Base-by-base conservation (phyloP, 2,113 vertebrate species). In the Myotis yumanensis region DNA sequence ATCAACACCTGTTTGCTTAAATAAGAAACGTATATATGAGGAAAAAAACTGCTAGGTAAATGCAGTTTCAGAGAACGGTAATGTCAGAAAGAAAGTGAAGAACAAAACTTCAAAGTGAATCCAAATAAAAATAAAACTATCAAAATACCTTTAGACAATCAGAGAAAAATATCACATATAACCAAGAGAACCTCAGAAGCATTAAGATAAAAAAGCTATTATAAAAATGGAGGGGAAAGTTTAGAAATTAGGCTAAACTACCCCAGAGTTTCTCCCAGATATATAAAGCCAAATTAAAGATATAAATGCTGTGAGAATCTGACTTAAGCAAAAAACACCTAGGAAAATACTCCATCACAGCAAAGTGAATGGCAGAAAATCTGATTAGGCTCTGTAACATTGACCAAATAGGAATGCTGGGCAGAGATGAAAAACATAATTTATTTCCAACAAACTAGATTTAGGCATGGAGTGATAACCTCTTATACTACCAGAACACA, bases 321-420 rank as follows among this genome's bases (percentile, higher is more conserved):
- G 32, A 86, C 83, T 64, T 94, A 46, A 95, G 90, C 96, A 77
- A 89, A 87, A 97, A 95, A 95, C 71, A 96, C 30, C 94, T 95
- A 95, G 57, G 57, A 95, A 95, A 96, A 93, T 57, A 37, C 20
- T 96, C 88, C 54, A 96, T 96, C 88, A 97, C 17, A 88, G 73
- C 57, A 93, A 96, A 96, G 92, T 96, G 68, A 96, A 96, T 95
- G 90, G 73, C 88, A 96, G 87, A 96, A 97, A 96, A 97, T 97
- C 77, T 92, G 68, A 96, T 97, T 95, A 95, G 66, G 83, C 76
- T 62, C 76, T 93, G 37, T 87, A 96, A 95, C 43, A 91, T 4
- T 64, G 90, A 77, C 89, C 95, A 95, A 93, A 90, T 75, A 96
- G 62, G 73, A 96, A 96, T 83, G 59, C 59, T 69, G 37, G 48